These are phyloP conservation scores for Heptranchias perlo DNA, from an alignment of 2,113 vertebrate genomes.

Conservation along the genomic window DNA sequence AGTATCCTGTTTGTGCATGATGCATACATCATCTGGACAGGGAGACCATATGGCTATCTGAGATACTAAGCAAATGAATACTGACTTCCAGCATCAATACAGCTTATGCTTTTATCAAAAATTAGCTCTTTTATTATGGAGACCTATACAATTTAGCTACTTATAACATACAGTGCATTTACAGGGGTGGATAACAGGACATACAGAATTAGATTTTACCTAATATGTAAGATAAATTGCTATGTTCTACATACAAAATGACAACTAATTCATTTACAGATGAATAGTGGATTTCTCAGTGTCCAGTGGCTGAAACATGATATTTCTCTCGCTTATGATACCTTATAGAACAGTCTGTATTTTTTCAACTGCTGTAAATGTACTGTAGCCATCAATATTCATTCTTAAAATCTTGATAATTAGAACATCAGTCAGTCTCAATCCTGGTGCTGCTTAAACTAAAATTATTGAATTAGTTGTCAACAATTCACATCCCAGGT, in stretches of 20 bases:
- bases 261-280: neutral
- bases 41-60: neutral
- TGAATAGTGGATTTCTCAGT: neutral
- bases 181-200: neutral
- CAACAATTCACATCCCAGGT: neutral
- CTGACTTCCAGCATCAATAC: neutral
- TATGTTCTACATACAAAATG: neutral
- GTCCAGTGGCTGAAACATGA: neutral
- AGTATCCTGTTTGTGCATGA: neutral
- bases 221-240: neutral
- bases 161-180: neutral
- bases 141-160: neutral
- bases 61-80: neutral
- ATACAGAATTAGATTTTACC: neutral
- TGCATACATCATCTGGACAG: neutral
- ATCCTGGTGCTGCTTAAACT: neutral
- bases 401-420: constrained; percentile 2
- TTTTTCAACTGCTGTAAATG: neutral
- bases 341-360: neutral
- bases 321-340: neutral
- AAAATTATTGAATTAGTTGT: neutral
- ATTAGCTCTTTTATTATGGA: neutral
- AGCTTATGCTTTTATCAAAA: neutral
- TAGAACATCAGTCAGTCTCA: neutral
- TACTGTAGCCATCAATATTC: neutral